A percentile compares a stretch with the other conserved stretches of the same genome.
Conservation (phyloP, 2,113 vertebrate genomes). For the Epinephelus fuscoguttatus region DNA sequence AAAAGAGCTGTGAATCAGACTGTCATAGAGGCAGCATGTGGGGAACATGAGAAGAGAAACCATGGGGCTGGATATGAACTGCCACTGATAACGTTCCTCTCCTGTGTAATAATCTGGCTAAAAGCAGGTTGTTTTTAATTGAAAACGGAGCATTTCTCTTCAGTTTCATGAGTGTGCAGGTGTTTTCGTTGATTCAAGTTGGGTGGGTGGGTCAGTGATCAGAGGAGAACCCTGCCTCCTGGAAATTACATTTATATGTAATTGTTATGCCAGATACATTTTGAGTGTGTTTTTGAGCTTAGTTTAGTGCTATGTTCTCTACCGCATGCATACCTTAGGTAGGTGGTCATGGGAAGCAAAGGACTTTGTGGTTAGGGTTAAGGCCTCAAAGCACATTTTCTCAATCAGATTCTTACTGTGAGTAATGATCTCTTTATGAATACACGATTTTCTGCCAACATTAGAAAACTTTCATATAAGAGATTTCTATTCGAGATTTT, state of each 20-base stretch:
- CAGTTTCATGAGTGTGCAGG: conserved; percentile 9
- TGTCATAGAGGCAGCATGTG: conserved; percentile 52
- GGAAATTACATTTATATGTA: background rate
- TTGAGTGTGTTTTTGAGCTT: background rate
- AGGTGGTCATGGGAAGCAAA: background rate
- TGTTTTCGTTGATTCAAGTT: conserved; percentile 13
- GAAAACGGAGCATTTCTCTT: background rate
- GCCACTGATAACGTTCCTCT: conserved; percentile 34
- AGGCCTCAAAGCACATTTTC: no score
- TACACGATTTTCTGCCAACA: background rate
- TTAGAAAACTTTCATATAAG: background rate
- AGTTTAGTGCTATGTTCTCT: background rate
- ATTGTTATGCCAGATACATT: background rate
- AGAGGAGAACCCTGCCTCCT: background rate
- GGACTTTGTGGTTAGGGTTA: background rate
- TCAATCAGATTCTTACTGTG: no score
- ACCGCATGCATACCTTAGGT: background rate
- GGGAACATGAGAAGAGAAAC: conserved; percentile 63
- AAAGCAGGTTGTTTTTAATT: conserved; percentile 18
- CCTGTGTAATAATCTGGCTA: conserved; percentile 26
- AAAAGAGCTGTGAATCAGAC: conserved; percentile 66
- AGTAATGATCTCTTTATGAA: background rate
- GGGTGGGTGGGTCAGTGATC: background rate
- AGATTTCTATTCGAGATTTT: background rate
- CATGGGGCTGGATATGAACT: conserved; percentile 59